Evolutionary conservation across 2,113 vertebrate genomes (phyloP).

Genomic region (Delphinapterus leucas): DNA sequence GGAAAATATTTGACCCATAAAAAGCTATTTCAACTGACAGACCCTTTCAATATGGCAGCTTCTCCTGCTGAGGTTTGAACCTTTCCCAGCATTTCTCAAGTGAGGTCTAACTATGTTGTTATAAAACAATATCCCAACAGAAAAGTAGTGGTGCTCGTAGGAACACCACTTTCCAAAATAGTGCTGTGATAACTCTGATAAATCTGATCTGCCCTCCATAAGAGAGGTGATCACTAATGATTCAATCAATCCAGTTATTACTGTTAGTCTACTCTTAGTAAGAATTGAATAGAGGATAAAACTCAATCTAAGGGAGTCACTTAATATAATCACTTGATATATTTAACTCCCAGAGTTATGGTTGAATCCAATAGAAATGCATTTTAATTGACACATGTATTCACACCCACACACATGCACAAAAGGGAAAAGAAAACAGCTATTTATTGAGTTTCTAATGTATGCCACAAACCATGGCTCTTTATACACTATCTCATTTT

Average conservation of each 20-base stretch:
- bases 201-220: not conserved
- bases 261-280: not conserved
- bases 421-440: not conserved
- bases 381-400: not conserved
- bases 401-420: not conserved
- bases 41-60: not conserved
- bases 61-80: not conserved
- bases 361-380: not conserved
- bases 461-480: not conserved
- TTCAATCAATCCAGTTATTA: not conserved
- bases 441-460: not conserved
- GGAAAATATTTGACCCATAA: not conserved
- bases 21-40: not conserved
- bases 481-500: not conserved
- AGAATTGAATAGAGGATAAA: conserved; percentile 4
- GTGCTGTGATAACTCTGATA: not conserved
- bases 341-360: not conserved
- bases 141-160: not conserved
- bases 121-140: not conserved
- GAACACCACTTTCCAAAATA: not conserved
- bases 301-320: conserved; percentile 8
- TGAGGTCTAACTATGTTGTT: not conserved
- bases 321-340: not conserved
- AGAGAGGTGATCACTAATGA: not conserved
- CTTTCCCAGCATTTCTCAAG: not conserved